These are phyloP conservation scores for Diaphora mendica DNA, from an alignment of 2,888 invertebrate species.

Conservation along the genomic window DNA sequence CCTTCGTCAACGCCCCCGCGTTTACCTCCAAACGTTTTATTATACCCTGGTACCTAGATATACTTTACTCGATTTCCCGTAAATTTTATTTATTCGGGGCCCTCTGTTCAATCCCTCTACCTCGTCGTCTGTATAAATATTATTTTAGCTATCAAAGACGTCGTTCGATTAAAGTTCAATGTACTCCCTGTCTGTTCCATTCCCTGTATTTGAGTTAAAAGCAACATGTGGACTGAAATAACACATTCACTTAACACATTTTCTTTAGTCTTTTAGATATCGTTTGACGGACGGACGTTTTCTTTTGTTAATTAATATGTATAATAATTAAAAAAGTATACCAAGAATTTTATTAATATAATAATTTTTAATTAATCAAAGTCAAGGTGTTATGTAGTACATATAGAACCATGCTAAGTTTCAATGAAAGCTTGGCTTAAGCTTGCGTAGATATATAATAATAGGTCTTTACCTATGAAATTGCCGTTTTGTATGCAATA, in stretches of 20 bases:
- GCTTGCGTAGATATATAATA: too few relatives aligned
- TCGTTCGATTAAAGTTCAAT: slow-evolving; percentile 10
- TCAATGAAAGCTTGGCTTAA: too few relatives aligned
- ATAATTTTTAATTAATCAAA: too few relatives aligned
- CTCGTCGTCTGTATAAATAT: slow-evolving; percentile 12
- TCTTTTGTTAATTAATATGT: too few relatives aligned
- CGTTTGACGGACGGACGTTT: neutral
- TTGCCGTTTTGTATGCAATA: too few relatives aligned
- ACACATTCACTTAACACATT: neutral
- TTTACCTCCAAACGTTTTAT: slow-evolving; percentile 2
- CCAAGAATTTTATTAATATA: too few relatives aligned
- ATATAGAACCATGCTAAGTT: too few relatives aligned
- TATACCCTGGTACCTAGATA: neutral
- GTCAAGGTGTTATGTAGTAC: too few relatives aligned
- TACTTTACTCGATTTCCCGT: neutral
- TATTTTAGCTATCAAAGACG: slow-evolving; percentile 5
- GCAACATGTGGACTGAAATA: slow-evolving; percentile 1
- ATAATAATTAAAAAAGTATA: too few relatives aligned
- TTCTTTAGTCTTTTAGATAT: neutral
- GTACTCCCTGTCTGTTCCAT: neutral
- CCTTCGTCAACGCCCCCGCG: neutral
- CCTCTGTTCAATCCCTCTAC: neutral
- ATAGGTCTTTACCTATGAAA: too few relatives aligned
- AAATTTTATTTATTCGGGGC: neutral
- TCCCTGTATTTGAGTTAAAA: slow-evolving; percentile 3